phyloP scores from a whole-genome alignment of 2,888 invertebrate species.

The Metallyticus violacea region DNA sequence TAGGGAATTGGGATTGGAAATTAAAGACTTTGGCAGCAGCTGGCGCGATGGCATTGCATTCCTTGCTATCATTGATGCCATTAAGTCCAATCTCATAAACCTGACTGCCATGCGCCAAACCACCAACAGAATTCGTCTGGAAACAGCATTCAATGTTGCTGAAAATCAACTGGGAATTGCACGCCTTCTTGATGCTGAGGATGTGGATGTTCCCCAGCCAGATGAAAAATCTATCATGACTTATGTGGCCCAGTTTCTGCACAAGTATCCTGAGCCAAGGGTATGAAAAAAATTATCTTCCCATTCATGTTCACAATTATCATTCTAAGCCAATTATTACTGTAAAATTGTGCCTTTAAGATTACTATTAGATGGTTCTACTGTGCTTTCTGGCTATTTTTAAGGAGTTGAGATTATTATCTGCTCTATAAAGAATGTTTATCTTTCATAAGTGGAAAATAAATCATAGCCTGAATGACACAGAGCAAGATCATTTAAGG shows the following conservation, averaged over 20 bases:
- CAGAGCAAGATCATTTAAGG: too few species aligned
- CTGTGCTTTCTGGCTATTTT: too few species aligned
- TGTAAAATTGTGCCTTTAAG: too few species aligned
- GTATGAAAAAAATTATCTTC: constrained; percentile 9
- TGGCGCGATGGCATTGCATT: constrained; percentile 97
- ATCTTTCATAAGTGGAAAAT: too few species aligned
- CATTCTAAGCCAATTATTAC: too few species aligned
- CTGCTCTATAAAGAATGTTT: too few species aligned
- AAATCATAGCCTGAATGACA: too few species aligned
- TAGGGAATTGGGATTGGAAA: constrained; percentile 83
- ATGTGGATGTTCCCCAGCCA: constrained; percentile 92
- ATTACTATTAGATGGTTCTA: too few species aligned
- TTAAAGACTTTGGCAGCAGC: constrained; percentile 90
- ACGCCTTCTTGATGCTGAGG: constrained; percentile 88
- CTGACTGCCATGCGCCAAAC: constrained; percentile 75
- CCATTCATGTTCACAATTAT: not conserved
- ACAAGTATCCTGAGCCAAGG: constrained; percentile 86
- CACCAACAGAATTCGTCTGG: constrained; percentile 78
- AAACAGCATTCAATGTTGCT: constrained; percentile 91
- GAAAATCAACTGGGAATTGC: constrained; percentile 90
- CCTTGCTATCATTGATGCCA: constrained; percentile 91
- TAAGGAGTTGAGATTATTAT: too few species aligned
- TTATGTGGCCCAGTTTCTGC: constrained; percentile 95
- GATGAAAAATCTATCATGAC: constrained; percentile 99
- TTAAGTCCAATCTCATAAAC: constrained; percentile 88